phyloP scores from a whole-genome alignment of 2,888 invertebrate genomes.

The Malacosoma neustria region DNA sequence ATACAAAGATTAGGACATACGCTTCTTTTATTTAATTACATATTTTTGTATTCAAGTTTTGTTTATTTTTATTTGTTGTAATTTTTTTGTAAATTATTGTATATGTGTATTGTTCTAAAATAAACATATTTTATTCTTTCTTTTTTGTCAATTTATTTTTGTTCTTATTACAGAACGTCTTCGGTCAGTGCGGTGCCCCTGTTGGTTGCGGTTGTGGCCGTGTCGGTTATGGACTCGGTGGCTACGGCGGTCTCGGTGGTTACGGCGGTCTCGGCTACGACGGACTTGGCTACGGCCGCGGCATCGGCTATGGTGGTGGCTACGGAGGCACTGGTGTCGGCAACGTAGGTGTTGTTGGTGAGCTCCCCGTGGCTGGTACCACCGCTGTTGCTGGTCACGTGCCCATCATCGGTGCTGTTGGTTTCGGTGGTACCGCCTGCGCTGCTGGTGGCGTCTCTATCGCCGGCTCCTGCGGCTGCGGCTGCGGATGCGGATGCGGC shows the following conservation, averaged over 20 bases:
- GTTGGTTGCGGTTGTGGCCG: background rate
- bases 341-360: conserved; percentile 23
- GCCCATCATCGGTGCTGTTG: conserved; percentile 27
- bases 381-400: conserved; percentile 24
- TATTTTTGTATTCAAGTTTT: no score
- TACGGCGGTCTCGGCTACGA: background rate
- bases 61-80: no score
- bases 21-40: no score
- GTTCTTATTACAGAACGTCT: background rate
- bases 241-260: background rate
- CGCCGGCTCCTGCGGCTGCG: conserved; percentile 8
- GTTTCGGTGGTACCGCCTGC: conserved; percentile 20
- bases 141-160: background rate
- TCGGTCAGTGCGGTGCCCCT: background rate
- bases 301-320: conserved; percentile 6
- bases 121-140: no score
- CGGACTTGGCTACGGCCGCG: conserved; percentile 1
- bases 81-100: no score
- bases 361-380: conserved; percentile 21
- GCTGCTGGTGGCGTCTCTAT: conserved; percentile 17
- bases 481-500: conserved; percentile 3
- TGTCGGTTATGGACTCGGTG: background rate
- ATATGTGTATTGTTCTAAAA: no score
- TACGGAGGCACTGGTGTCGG: conserved; percentile 22
- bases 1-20: no score